phyloP scores from a whole-genome alignment of 2,797 vertebrate species.

The Hylomyscus alleni region DNA sequence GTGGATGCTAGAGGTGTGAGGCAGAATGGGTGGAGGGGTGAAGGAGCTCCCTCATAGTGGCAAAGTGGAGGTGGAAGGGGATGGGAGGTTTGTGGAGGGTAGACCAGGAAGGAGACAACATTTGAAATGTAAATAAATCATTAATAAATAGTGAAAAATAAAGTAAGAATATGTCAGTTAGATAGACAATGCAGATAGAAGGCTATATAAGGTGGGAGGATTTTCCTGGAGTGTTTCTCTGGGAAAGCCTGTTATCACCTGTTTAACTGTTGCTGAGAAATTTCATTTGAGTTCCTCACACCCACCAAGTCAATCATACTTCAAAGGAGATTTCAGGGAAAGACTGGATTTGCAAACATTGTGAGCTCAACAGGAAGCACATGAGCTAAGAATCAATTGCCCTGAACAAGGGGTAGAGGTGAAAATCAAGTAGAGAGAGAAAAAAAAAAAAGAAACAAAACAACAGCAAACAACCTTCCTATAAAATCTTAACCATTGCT shows the following conservation, averaged over 20 bases:
- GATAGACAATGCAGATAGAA: not conserved
- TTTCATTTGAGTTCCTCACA: not conserved
- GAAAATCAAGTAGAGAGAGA: too few relatives aligned
- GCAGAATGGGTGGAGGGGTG: not conserved
- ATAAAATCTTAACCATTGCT: not conserved
- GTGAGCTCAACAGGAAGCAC: not conserved
- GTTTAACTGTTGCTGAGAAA: not conserved
- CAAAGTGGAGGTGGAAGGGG: not conserved
- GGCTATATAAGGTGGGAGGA: not conserved
- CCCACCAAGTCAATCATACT: not conserved
- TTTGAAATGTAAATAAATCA: not conserved
- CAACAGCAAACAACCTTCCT: too few relatives aligned
- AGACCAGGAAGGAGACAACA: not conserved
- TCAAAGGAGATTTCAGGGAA: not conserved
- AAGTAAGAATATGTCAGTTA: not conserved
- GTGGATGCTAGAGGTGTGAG: not conserved
- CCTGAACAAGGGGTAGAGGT: not conserved
- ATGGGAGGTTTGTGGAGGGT: accelerated
- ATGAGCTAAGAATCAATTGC: not conserved
- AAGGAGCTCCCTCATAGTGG: not conserved
- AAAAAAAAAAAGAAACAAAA: not conserved
- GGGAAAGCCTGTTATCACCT: not conserved
- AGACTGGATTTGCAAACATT: constrained; percentile 17
- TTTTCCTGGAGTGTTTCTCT: not conserved
- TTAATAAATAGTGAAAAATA: not conserved